Percentiles rank a stretch among this genome's conserved stretches.
Conservation (phyloP, 2,888 invertebrate species). For the Xylota segnis region DNA sequence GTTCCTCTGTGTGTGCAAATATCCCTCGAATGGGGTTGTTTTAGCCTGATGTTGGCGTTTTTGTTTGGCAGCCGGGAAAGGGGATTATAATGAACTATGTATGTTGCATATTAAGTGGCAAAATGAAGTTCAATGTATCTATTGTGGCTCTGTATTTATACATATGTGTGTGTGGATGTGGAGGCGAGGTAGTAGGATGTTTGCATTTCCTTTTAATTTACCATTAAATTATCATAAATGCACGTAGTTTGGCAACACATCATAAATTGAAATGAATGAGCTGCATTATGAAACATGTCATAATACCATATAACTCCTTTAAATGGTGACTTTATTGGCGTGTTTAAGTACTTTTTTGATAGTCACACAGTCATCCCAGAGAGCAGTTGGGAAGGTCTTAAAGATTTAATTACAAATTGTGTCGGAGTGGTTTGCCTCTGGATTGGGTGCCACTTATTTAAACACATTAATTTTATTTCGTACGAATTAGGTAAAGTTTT, state of each 20-base stretch:
- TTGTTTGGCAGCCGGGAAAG: slow-evolving; percentile 26
- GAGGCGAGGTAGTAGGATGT: slow-evolving; percentile 9
- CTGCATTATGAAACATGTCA: slow-evolving; percentile 42
- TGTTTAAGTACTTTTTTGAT: not conserved
- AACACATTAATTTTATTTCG: no score
- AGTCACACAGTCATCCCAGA: not conserved
- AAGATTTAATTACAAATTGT: not conserved
- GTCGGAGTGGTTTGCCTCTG: not conserved
- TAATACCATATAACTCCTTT: slow-evolving; percentile 12
- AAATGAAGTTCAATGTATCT: slow-evolving; percentile 64
- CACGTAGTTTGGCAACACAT: slow-evolving; percentile 32
- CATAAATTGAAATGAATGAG: slow-evolving; percentile 62
- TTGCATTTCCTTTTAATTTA: slow-evolving; percentile 62
- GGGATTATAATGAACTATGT: slow-evolving; percentile 65
- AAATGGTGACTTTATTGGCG: slow-evolving; percentile 8
- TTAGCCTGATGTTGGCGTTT: slow-evolving; percentile 51
- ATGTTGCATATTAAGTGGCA: slow-evolving; percentile 73
- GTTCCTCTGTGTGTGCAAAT: slow-evolving; percentile 20
- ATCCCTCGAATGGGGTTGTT: slow-evolving; percentile 32
- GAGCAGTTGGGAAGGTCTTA: no score
- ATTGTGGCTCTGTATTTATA: no score
- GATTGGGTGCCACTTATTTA: no score
- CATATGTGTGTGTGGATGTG: not conserved
- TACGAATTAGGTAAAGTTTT: no score
- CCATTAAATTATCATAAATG: slow-evolving; percentile 67